A percentile compares a stretch with the other conserved stretches of the same genome.
These are phyloP conservation scores for Lemur catta DNA, from an alignment of 2,797 vertebrate species.

Conservation along the genomic window DNA sequence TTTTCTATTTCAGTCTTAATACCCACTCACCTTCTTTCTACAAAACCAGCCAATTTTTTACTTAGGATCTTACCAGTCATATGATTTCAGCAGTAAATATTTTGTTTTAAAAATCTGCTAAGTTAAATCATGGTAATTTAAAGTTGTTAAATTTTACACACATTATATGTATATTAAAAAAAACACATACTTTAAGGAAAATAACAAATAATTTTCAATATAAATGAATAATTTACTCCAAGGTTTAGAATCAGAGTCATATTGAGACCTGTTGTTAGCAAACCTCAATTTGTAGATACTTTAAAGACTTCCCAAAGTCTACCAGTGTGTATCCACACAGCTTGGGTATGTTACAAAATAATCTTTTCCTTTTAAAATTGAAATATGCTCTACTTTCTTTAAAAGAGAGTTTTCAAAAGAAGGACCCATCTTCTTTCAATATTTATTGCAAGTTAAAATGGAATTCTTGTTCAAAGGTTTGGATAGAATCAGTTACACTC, in stretches of 20 bases:
- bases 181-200: not conserved
- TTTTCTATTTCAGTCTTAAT: not conserved
- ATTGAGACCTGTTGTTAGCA: not conserved
- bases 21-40: not conserved
- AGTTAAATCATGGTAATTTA: slow-evolving; percentile 28
- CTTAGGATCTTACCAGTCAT: not conserved
- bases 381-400: not conserved
- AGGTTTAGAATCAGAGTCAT: not conserved
- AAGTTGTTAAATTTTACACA: not conserved
- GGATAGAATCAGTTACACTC: slow-evolving; percentile 34
- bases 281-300: not conserved
- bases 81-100: not conserved
- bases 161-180: not conserved
- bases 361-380: not conserved
- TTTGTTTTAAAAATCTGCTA: slow-evolving; percentile 49
- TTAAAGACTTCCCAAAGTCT: slow-evolving; percentile 28
- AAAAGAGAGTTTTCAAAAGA: slow-evolving; percentile 40
- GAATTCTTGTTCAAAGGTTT: slow-evolving; percentile 44
- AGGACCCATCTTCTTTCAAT: slow-evolving; percentile 37
- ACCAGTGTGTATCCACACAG: not conserved
- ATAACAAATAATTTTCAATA: slow-evolving; percentile 26
- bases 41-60: not conserved
- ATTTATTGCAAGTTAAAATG: slow-evolving; percentile 18
- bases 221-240: not conserved
- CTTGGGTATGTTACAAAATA: slow-evolving; percentile 30